Base-by-base conservation (phyloP, 2,888 invertebrate species). In the Lumbricus terrestris region DNA sequence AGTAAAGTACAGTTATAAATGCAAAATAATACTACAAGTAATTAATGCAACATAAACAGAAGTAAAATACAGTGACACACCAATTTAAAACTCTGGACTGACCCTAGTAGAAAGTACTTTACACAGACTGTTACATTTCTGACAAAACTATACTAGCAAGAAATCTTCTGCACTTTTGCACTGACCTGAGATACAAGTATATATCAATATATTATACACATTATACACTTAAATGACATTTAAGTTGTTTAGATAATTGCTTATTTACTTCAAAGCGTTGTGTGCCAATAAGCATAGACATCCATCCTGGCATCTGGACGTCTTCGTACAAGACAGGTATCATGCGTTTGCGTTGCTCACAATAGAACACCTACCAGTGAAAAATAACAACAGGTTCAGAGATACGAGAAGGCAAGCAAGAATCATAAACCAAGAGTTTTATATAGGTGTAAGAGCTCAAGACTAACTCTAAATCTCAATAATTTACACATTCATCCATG, bases 271-370 rank as follows among this genome's bases (percentile, higher is more conserved):
- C 92, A 82, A 94, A 92, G 34, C 91, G 91, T 37, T 93, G 92
- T 20, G 93, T 93, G 20, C 94, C 94, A 34, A 94, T 93, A 85
- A 95, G 92, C 93, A 94, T 94, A 35, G 93, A 93, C 93, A 94
- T 92, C 95, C 95, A 95, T 82, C 93, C 92, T 15, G 95, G 94
- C 93, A 94, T 93, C 34, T 90, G 90, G 91, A 94, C 93, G 34
- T 93, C 93, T 90, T 94, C 94, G 91, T 91, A 94, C 88, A 93
- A 92, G 37, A 95, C 92, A 11, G 94, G 93, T 40, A 95, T 93
- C 82, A 95, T 92, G 88, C 93, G 92, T 92, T 95, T 95, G 90
- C 95, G 93, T 90, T 95, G 94, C 92, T 95, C 95, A 94, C 95
- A 95, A 92, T 95, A 95, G 92, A 94, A 95, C 40, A 95, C 93